Conservation (phyloP, 2,888 invertebrate genomes). For the Thecocarcelia acutangulata region DNA sequence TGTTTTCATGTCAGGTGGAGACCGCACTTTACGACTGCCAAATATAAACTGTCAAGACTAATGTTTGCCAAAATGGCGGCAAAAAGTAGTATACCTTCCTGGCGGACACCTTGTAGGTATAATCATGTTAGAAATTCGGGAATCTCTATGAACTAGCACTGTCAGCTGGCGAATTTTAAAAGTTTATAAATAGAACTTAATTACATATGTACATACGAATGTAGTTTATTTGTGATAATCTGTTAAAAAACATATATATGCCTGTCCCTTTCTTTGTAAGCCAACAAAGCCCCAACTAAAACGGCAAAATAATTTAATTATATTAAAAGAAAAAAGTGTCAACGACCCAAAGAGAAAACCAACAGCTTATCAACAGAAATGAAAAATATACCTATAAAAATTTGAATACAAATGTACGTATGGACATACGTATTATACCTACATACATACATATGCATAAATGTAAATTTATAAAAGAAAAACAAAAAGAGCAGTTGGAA, state of each 20-base stretch:
- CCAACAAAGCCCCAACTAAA: conserved; percentile 30
- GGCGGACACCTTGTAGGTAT: too few relatives aligned
- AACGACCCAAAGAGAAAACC: conserved; percentile 42
- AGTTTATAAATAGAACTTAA: not conserved
- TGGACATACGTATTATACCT: conserved; percentile 34
- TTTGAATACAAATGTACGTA: conserved; percentile 41
- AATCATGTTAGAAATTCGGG: too few relatives aligned
- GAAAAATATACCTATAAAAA: conserved; percentile 23
- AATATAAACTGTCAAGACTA: too few relatives aligned
- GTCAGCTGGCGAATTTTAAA: too few relatives aligned
- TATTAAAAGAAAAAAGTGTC: conserved; percentile 43
- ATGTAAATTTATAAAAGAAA: conserved; percentile 7
- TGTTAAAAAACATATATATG: too few relatives aligned
- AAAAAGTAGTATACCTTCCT: too few relatives aligned
- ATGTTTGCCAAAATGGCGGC: too few relatives aligned
- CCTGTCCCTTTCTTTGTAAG: too few relatives aligned
- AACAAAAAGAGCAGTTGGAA: conserved; percentile 56
- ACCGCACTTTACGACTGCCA: too few relatives aligned
- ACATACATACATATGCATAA: not conserved
- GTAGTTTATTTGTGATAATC: not conserved
- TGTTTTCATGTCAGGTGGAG: too few relatives aligned
- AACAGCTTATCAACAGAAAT: conserved; percentile 40
- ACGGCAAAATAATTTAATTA: conserved; percentile 39
- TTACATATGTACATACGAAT: not conserved
- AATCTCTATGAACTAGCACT: too few relatives aligned